Base-by-base conservation (phyloP, 1,140 invertebrate genomes). In the Drosophila lini region DNA sequence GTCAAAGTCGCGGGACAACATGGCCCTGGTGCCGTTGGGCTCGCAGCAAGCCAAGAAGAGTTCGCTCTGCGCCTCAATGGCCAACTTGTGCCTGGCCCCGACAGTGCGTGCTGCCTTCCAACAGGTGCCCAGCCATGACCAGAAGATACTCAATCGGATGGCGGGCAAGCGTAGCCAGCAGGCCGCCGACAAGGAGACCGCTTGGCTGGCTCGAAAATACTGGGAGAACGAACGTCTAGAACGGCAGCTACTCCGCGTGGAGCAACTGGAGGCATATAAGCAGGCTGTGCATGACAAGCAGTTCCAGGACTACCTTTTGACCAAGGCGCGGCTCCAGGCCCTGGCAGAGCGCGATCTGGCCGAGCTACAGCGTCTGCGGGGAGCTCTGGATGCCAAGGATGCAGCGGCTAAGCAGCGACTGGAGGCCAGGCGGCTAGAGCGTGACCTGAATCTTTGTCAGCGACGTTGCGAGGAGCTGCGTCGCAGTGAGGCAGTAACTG, bases 71-170 rank as follows among this genome's bases (percentile, higher is more conserved):
- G 74, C 74, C 16, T 91, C 91, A 7, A 89, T 92, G 91, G 91
- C 90, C 8, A 92, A 80, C 63, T 50, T 92, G 16, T 92, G 91
- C n/a, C 48, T 92, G 36, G 81, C 75, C 32, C 90, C 91, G 0
- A 82, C 80, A 1, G 74, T 92, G 55, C 74, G 69, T 0, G 85
- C 80, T 4, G 90, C 91, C 6, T 92, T 90, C 32, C 67, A 77
- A 15, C 78, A 78, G 48, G 74, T 92, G 16, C 90, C 92, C 3
- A 74, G 62, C 25, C 91, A 92, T 47, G 92, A 92, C 48, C 85
- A 91, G 60, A 90, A 89, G 59, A 92, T 92, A 38, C 70, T 92
- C 1, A 92, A 92, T 45, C 81, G 92, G 1, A 92, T 92, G 92
- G 91, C 91, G 3, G 85, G 68, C 7, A 92, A 91, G 59, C 78